Evolutionary conservation across 2,113 vertebrate species (phyloP).

Genomic region (Lasiurus borealis): DNA sequence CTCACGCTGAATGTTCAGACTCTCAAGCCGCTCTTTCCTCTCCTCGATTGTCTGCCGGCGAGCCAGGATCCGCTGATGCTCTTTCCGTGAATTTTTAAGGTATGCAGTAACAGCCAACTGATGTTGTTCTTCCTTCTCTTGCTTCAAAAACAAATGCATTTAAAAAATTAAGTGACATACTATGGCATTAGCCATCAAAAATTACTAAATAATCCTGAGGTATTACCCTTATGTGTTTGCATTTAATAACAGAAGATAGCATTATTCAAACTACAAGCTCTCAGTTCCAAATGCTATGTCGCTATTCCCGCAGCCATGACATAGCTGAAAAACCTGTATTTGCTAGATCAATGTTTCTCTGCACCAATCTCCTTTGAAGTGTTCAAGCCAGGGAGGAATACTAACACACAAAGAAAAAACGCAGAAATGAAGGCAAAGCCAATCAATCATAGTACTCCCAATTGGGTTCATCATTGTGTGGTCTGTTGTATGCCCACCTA

Average conservation of each 20-base stretch:
- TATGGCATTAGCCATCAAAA: neutral
- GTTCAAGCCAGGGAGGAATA: neutral
- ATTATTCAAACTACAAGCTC: neutral
- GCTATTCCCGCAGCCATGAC: neutral
- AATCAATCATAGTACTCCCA: neutral
- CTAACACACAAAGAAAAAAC: neutral
- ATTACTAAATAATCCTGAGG: neutral
- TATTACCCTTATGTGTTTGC: neutral
- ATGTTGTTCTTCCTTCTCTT: slow-evolving; percentile 97
- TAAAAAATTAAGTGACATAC: neutral
- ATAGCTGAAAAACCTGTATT: neutral
- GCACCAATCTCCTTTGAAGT: neutral
- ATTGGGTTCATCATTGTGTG: neutral
- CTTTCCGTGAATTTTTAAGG: slow-evolving; percentile 96
- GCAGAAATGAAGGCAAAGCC: neutral
- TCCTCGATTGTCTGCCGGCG: slow-evolving; percentile 98
- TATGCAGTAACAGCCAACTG: slow-evolving; percentile 95
- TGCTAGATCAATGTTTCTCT: neutral
- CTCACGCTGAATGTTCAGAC: slow-evolving; percentile 96
- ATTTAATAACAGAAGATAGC: neutral
- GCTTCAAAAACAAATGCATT: slow-evolving; percentile 84
- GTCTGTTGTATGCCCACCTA: neutral
- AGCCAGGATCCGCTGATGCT: slow-evolving; percentile 97
- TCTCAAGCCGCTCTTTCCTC: slow-evolving; percentile 97
- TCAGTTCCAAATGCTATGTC: neutral